A percentile compares a stretch with the other conserved stretches of the same genome.
Conservation (phyloP, 2,888 invertebrate species). For the Apamea crenata region DNA sequence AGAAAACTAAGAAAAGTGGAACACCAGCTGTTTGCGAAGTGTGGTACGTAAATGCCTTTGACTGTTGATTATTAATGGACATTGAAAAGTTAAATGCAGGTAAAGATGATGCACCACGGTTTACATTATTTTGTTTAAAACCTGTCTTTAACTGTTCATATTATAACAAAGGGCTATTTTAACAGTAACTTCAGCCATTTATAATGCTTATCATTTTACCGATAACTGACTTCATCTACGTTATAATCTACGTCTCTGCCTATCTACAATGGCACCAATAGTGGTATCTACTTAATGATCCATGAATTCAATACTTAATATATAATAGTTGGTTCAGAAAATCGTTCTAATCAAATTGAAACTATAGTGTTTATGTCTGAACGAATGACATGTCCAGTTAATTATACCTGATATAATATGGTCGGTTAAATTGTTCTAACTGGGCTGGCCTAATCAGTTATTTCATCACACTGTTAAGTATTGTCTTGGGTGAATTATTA, state of each 20-base stretch:
- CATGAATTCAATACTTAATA: constrained; percentile 6
- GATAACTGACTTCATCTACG: neutral
- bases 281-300: neutral
- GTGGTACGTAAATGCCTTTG: neutral
- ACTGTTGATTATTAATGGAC: neutral
- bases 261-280: constrained; percentile 19
- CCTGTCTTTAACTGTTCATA: too few species aligned
- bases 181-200: neutral
- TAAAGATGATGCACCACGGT: neutral
- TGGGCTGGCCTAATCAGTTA: constrained; percentile 3
- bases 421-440: constrained; percentile 12
- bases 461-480: constrained; percentile 7
- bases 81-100: neutral
- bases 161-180: neutral
- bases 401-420: constrained; percentile 7
- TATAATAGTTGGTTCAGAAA: constrained; percentile 2
- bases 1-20: neutral
- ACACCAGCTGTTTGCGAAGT: neutral
- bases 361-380: constrained; percentile 4
- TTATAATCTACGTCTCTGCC: neutral
- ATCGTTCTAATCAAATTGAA: constrained; percentile 18
- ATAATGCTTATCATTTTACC: neutral
- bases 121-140: neutral
- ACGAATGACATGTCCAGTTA: constrained; percentile 4
- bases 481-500: too few species aligned